Evolutionary conservation across 1,140 invertebrate genomes (phyloP).

Genomic region (Leptopilina boulardi): DNA sequence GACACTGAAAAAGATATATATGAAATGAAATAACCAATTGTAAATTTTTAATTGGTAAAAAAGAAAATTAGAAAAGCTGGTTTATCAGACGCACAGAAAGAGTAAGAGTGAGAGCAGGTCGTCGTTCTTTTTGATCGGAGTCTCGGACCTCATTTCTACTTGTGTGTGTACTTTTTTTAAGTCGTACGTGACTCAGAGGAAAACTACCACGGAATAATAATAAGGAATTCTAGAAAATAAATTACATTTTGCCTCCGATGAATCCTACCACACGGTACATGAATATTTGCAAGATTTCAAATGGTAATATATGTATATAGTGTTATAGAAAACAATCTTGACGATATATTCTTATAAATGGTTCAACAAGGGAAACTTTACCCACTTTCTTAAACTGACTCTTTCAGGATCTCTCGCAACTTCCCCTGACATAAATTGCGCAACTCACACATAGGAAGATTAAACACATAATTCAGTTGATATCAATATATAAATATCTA

Average conservation of each 20-base stretch:
- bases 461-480: not conserved
- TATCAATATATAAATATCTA: not conserved
- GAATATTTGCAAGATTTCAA: slow-evolving; percentile 43
- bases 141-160: slow-evolving; percentile 45
- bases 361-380: not conserved
- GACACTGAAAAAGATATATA: no score
- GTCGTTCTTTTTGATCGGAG: slow-evolving; percentile 57
- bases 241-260: slow-evolving; percentile 44
- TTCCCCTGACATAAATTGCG: slow-evolving; percentile 37
- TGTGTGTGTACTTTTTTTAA: slow-evolving; percentile 50
- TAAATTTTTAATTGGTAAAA: slow-evolving; percentile 37
- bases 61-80: slow-evolving; percentile 46
- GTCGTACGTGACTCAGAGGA: slow-evolving; percentile 52
- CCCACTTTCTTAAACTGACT: not conserved
- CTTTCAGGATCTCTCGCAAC: not conserved
- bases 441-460: not conserved
- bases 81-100: slow-evolving; percentile 49
- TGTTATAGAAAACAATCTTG: not conserved
- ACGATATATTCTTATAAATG: not conserved
- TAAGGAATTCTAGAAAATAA: slow-evolving; percentile 46
- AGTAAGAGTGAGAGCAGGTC: slow-evolving; percentile 49
- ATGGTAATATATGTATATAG: slow-evolving; percentile 15
- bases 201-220: slow-evolving; percentile 51
- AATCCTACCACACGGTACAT: slow-evolving; percentile 40
- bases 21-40: no score